phyloP scores from a whole-genome alignment of 2,113 vertebrate species.

The Cygnus atratus region DNA sequence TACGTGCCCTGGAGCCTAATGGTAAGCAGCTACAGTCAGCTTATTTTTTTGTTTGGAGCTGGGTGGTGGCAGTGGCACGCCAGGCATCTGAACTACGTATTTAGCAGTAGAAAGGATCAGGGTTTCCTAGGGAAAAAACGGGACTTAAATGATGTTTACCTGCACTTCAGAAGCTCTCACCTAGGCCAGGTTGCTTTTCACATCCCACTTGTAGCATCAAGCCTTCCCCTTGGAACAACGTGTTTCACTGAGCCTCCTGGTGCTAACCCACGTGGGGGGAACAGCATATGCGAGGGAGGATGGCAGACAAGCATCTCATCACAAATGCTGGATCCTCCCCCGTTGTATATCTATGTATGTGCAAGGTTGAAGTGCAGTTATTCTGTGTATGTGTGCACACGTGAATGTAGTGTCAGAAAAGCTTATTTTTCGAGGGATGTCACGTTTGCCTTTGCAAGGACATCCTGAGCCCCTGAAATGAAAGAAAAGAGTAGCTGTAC shows the following conservation, averaged over 20 bases:
- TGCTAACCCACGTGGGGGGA: neutral
- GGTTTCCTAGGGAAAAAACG: neutral
- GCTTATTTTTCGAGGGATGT: neutral
- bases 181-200: neutral
- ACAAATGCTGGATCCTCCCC: neutral
- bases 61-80: neutral
- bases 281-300: fast-evolving
- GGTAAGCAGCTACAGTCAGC: neutral
- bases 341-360: neutral
- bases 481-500: neutral
- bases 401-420: neutral
- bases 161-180: neutral
- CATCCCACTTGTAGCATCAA: neutral
- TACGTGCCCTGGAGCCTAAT: neutral
- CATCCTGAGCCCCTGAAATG: neutral
- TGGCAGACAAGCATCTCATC: neutral
- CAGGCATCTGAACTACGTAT: neutral
- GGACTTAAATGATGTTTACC: neutral
- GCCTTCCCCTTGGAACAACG: neutral
- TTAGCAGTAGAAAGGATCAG: neutral
- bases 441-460: neutral
- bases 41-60: neutral
- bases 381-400: neutral
- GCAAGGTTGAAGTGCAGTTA: neutral
- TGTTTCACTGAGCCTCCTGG: neutral